Base-by-base conservation (phyloP, 2,888 invertebrate species). In the Agrochola lota region DNA sequence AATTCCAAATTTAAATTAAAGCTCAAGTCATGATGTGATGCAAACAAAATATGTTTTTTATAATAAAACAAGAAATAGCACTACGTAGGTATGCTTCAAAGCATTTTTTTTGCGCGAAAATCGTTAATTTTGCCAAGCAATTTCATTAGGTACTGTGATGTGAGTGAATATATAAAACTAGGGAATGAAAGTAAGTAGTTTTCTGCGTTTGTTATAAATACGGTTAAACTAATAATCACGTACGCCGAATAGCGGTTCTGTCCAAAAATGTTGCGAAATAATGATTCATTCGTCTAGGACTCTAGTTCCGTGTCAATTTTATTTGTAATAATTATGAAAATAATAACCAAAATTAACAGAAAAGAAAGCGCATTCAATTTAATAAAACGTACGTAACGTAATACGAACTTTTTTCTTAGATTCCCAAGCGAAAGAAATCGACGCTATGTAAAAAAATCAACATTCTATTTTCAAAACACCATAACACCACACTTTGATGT, bases 361-460 rank as follows among this genome's bases (percentile, higher is more conserved):
- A 71, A 60, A 59, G 11, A 62, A 74, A 74, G 26, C 52, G 35
- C 2, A 55, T 49, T 62, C 26, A 63, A 52, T 35, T 40, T 6
- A 49, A 49, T 5, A 63, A 43, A 52, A 43, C 20, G 17, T 9
- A 35, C 12, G 49, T 15, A 67, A 23, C 26, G 67, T 46, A 55
- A 84, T 83, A 89, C 86, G 85, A 87, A 84, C 87, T 85, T 84
- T 84, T 81, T 77, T 59, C 26, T 11, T 11, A 35, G 0, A 75
- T 63, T 72, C 57, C 67, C 55, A 68, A 78, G 26, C 46, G 77
- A 11, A 69, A 43, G 30, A 79, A 76, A 78, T 69, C 63, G 89
- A 89, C 88, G 89, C 86, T 79, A 71, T n/a, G 43, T 73, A 81
- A 84, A 88, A 85, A 87, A 88, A 74, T 71, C 68, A 85, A 85